Conservation (phyloP, 1,140 invertebrate species). For the Plutomurus gul region DNA sequence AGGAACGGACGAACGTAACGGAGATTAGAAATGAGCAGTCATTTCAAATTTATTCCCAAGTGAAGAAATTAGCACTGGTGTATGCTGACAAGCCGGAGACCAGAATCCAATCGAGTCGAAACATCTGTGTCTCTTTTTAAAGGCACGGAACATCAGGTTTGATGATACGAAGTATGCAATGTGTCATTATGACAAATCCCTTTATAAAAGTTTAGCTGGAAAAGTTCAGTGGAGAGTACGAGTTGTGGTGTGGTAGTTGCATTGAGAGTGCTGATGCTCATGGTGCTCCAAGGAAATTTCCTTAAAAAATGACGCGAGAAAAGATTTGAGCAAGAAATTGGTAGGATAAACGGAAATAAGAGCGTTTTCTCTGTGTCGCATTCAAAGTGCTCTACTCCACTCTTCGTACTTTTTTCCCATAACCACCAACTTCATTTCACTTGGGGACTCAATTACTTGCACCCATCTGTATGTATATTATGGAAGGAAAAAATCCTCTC, state of each 20-base stretch:
- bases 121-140: slow-evolving; percentile 46
- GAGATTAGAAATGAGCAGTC: slow-evolving; percentile 51
- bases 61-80: slow-evolving; percentile 48
- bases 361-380: slow-evolving; percentile 40
- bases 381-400: slow-evolving; percentile 36
- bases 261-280: neutral
- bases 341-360: slow-evolving; percentile 50
- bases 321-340: slow-evolving; percentile 50
- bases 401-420: neutral
- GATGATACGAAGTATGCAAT: slow-evolving; percentile 45
- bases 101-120: slow-evolving; percentile 48
- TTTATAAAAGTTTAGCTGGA: slow-evolving; percentile 49
- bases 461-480: slow-evolving; percentile 49
- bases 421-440: slow-evolving; percentile 41
- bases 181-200: slow-evolving; percentile 52
- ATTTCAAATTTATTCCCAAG: slow-evolving; percentile 50
- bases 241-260: neutral
- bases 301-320: slow-evolving; percentile 46
- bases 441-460: slow-evolving; percentile 53
- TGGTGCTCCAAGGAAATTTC: slow-evolving; percentile 29
- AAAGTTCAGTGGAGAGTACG: neutral
- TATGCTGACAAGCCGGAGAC: slow-evolving; percentile 44
- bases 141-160: slow-evolving; percentile 34
- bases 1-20: neutral
- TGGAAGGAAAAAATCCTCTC: slow-evolving; percentile 51